Evolutionary conservation across 2,113 vertebrate genomes (phyloP).

Genomic region (Sebastes fasciatus): DNA sequence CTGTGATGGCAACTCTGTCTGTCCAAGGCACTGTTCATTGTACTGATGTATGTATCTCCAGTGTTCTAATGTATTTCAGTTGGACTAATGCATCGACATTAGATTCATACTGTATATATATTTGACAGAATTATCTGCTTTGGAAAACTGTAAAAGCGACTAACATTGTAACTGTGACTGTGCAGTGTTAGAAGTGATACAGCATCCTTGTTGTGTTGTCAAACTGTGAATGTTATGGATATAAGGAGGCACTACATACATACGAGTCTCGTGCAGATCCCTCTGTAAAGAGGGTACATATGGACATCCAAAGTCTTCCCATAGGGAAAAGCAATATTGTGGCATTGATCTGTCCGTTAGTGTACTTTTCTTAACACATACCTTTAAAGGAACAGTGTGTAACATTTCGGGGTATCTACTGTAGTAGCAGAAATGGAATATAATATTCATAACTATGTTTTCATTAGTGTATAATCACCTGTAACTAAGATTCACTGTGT

Average conservation of each 20-base stretch:
- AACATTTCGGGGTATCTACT: no score
- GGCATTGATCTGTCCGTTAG: conserved; percentile 39
- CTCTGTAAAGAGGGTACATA: conserved; percentile 46
- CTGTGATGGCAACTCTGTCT: conserved; percentile 62
- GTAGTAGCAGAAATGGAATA: no score
- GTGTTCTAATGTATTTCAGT: conserved; percentile 47
- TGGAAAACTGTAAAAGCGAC: conserved; percentile 18
- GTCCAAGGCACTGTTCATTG: conserved; percentile 63
- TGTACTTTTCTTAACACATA: conserved; percentile 24
- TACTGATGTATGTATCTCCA: conserved; percentile 48
- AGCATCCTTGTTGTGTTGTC: conserved; percentile 43
- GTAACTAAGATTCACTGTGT: no score
- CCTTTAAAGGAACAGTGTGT: neutral
- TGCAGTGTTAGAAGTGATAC: conserved; percentile 44
- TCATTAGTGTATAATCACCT: no score
- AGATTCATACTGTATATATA: conserved; percentile 28
- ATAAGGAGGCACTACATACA: conserved; percentile 32
- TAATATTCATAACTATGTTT: no score
- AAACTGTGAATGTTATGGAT: conserved; percentile 58
- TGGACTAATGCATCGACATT: conserved; percentile 37
- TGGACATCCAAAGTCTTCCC: conserved; percentile 65
- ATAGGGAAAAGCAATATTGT: conserved; percentile 69
- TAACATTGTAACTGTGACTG: conserved; percentile 42
- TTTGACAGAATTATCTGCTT: conserved; percentile 27
- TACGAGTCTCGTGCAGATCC: conserved; percentile 24